These are phyloP conservation scores for Zingel zingel DNA, from an alignment of 2,113 vertebrate genomes.

Conservation along the genomic window DNA sequence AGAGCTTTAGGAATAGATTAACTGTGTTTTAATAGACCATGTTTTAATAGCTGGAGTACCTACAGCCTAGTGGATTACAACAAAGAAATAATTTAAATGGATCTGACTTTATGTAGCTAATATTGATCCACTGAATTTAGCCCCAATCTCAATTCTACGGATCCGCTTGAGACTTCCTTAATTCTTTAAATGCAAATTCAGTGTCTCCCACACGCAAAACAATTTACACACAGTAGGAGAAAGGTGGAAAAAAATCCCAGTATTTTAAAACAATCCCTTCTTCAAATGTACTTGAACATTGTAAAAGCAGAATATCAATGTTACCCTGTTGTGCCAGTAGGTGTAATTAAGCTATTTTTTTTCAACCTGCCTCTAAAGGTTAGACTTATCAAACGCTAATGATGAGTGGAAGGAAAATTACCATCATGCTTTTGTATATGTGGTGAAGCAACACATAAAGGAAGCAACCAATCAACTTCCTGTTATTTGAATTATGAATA, in stretches of 20 bases:
- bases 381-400: conserved; percentile 70
- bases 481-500: conserved; percentile 31
- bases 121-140: not conserved
- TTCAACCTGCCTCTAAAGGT: conserved; percentile 68
- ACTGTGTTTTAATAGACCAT: not conserved
- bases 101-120: not conserved
- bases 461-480: conserved; percentile 34
- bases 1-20: not conserved
- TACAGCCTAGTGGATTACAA: not conserved
- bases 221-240: not conserved
- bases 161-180: not conserved
- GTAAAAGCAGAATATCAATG: not conserved
- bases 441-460: conserved; percentile 3
- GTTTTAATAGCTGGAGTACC: not conserved
- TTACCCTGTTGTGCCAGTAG: conserved; percentile 44
- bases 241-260: not conserved
- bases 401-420: conserved; percentile 65
- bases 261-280: not conserved
- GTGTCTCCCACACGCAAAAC: not conserved
- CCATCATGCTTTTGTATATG: conserved; percentile 28
- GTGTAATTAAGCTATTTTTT: conserved; percentile 63
- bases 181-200: conserved; percentile 1
- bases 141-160: not conserved
- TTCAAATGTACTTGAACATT: conserved; percentile 6
- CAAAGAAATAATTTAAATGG: not conserved